These are phyloP conservation scores for Ellobius talpinus DNA, from an alignment of 2,113 vertebrate species.

Conservation along the genomic window DNA sequence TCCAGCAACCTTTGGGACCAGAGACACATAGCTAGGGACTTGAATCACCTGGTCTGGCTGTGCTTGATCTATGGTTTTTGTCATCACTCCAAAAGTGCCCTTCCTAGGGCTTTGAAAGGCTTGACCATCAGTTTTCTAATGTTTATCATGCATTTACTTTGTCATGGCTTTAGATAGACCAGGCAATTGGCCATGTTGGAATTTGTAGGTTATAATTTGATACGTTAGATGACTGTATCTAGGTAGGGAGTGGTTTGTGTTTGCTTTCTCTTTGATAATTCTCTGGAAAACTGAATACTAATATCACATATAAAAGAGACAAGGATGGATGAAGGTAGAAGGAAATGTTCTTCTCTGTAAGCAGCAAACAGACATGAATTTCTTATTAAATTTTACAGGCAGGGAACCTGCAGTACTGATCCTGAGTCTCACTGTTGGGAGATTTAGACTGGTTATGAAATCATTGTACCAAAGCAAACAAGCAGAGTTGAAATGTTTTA, in stretches of 20 bases:
- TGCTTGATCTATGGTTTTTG: conserved; percentile 11
- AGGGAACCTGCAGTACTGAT: conserved; percentile 63
- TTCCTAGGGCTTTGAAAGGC: conserved; percentile 51
- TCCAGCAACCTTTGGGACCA: background rate
- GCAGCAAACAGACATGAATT: conserved; percentile 68
- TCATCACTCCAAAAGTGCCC: background rate
- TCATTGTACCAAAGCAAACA: conserved; percentile 58
- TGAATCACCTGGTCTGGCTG: conserved; percentile 24
- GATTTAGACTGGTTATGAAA: conserved; percentile 56
- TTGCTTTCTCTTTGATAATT: conserved; percentile 71
- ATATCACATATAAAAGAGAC: conserved; percentile 75
- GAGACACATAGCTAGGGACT: background rate
- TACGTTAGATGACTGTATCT: conserved; percentile 64
- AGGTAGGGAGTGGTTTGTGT: conserved; percentile 46
- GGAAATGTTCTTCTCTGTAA: conserved; percentile 73
- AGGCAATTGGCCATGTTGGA: conserved; percentile 62
- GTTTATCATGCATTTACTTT: conserved; percentile 70
- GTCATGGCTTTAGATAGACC: conserved; percentile 56
- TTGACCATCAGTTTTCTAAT: conserved; percentile 68
- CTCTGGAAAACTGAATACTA: conserved; percentile 73
- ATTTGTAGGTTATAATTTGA: conserved; percentile 71
- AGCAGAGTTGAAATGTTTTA: conserved; percentile 65
- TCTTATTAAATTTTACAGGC: conserved; percentile 77
- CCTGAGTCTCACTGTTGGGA: conserved; percentile 61
- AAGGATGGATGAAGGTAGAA: conserved; percentile 75